phyloP scores from a whole-genome alignment of 2,113 vertebrate species.

The Australoheros scitulus region DNA sequence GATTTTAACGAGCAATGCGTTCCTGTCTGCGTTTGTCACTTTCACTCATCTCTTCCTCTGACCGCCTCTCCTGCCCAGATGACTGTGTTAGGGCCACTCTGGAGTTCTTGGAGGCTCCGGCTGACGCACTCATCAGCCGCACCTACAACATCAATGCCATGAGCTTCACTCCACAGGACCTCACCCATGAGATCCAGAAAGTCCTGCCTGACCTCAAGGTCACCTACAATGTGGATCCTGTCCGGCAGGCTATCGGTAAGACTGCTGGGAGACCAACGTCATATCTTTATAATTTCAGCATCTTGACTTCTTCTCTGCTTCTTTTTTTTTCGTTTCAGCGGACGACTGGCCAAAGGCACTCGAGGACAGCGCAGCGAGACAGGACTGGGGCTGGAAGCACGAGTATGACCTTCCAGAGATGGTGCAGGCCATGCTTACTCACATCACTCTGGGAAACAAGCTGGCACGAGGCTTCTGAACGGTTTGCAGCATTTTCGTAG shows the following conservation, averaged over 20 bases:
- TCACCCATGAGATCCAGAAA: conserved; percentile 85
- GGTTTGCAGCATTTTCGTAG: background rate
- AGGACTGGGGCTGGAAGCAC: conserved; percentile 92
- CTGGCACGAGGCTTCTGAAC: conserved; percentile 22
- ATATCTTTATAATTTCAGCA: background rate
- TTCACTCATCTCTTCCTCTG: background rate
- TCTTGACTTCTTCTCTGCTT: background rate
- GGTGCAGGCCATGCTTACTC: conserved; percentile 86
- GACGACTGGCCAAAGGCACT: conserved; percentile 92
- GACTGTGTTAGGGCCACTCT: conserved; percentile 90
- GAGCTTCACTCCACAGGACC: conserved; percentile 89
- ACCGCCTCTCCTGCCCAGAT: conserved; percentile 47
- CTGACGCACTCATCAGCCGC: conserved; percentile 81
- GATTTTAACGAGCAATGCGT: background rate
- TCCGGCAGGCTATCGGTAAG: conserved; percentile 89
- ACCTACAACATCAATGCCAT: conserved; percentile 92
- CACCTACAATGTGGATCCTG: conserved; percentile 82
- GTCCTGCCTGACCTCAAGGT: conserved; percentile 86
- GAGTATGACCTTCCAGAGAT: conserved; percentile 87
- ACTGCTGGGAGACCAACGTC: background rate
- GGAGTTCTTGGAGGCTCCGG: conserved; percentile 86
- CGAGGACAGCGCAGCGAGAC: conserved; percentile 86
- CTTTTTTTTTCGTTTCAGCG: conserved; percentile 71
- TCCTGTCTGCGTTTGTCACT: background rate
- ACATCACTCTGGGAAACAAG: conserved; percentile 4